A percentile compares a stretch with the other conserved stretches of the same genome.
Evolutionary conservation across 2,113 vertebrate species (phyloP).

Genomic region (Opisthocomus hoazin): DNA sequence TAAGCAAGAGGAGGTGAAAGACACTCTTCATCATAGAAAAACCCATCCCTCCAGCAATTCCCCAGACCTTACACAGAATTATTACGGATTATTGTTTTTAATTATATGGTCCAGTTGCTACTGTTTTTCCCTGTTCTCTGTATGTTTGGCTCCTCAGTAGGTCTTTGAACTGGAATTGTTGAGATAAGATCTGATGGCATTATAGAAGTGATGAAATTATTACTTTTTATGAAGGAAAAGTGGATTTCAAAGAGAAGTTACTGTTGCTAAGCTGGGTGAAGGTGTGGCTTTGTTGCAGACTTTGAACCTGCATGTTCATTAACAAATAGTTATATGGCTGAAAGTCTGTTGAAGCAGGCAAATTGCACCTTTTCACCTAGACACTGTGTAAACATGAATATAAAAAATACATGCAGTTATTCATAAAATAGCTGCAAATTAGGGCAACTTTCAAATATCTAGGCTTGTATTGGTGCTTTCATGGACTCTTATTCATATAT

Average conservation of each 20-base stretch:
- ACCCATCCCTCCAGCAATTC: accelerated
- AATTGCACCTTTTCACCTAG: neutral
- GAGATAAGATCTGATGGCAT: neutral
- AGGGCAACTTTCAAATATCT: neutral
- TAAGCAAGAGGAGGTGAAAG: neutral
- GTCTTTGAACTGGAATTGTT: neutral
- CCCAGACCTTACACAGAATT: neutral
- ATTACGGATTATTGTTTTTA: neutral
- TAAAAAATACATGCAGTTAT: neutral
- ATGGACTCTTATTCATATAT: neutral
- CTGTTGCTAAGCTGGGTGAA: neutral
- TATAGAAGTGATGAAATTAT: neutral
- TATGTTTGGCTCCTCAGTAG: neutral
- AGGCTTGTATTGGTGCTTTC: neutral
- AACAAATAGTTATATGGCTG: neutral
- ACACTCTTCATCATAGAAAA: neutral
- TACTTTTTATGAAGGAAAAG: neutral
- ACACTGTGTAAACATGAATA: neutral
- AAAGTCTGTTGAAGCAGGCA: neutral
- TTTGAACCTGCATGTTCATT: neutral
- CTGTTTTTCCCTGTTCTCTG: neutral
- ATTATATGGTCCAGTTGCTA: neutral
- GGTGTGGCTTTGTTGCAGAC: neutral
- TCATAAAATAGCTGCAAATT: neutral
- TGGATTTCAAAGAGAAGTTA: neutral